Percentiles rank a stretch among this genome's conserved stretches.
Evolutionary conservation across 1,140 invertebrate genomes (phyloP).

Genomic region (Idris sp.): DNA sequence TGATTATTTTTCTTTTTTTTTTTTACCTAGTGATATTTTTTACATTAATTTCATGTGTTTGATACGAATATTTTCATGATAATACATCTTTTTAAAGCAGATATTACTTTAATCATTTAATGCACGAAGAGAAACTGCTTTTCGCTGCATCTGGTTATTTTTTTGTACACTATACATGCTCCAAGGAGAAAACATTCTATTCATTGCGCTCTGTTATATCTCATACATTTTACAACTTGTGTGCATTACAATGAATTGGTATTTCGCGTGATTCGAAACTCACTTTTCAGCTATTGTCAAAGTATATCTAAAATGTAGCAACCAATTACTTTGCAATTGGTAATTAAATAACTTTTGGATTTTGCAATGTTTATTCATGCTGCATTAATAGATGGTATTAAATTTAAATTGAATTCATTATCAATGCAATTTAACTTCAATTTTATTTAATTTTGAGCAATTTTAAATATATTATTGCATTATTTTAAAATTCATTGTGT

Average conservation of each 20-base stretch:
- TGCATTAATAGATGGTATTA: no score
- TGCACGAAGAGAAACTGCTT: slow-evolving; percentile 30
- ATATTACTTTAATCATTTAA: slow-evolving; percentile 50
- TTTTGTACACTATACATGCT: slow-evolving; percentile 24
- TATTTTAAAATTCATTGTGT: no score
- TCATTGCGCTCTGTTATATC: slow-evolving; percentile 18
- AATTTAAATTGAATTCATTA: no score
- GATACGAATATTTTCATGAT: slow-evolving; percentile 28
- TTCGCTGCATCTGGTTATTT: slow-evolving; percentile 45
- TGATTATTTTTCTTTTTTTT: background rate
- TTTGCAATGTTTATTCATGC: no score
- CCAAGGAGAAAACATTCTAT: slow-evolving; percentile 32
- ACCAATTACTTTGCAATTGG: no score
- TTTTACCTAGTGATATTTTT: background rate
- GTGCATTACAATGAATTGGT: slow-evolving; percentile 36
- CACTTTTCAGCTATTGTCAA: no score
- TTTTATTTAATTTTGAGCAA: no score
- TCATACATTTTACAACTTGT: slow-evolving; percentile 26
- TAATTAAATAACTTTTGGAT: no score
- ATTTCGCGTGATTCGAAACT: slow-evolving; percentile 32
- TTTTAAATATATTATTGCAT: no score
- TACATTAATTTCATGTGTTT: slow-evolving; percentile 11
- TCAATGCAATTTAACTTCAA: no score
- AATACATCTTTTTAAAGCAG: slow-evolving; percentile 23
- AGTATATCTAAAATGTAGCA: no score